These are phyloP conservation scores for Melinopterus prodromus DNA, from an alignment of 2,888 invertebrate genomes.

Conservation along the genomic window DNA sequence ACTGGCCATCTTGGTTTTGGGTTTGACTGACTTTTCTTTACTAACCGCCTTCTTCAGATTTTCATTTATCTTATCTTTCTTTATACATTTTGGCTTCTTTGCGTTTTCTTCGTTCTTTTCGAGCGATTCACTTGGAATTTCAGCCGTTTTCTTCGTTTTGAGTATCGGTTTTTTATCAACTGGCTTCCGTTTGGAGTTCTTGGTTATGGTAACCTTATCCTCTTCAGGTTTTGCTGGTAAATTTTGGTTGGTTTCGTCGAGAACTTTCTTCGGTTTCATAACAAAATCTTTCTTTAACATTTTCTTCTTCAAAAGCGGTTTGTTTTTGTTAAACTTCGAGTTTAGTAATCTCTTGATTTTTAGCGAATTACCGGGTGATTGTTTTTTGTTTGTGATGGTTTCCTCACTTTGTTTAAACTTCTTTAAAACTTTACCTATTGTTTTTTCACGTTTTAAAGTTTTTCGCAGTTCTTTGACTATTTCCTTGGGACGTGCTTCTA, in stretches of 20 bases:
- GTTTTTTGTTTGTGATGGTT: background rate
- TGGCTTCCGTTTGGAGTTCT: background rate
- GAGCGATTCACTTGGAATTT: background rate
- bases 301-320: background rate
- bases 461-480: background rate
- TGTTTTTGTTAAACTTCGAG: background rate
- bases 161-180: too few species aligned
- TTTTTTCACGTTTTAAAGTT: background rate
- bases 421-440: background rate
- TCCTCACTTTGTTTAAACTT: background rate
- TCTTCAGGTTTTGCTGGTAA: background rate
- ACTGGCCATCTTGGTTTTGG: background rate
- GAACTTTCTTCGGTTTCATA: background rate
- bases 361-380: background rate
- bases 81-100: background rate
- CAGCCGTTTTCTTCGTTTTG: too few species aligned
- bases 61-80: background rate
- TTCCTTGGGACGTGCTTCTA: background rate
- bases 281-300: background rate
- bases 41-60: background rate
- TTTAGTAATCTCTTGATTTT: slow-evolving; percentile 11
- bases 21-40: background rate
- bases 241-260: background rate
- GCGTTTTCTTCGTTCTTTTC: background rate
- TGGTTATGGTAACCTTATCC: background rate